A percentile compares a stretch with the other conserved stretches of the same genome.
These are phyloP conservation scores for Caradrina kadenii DNA, from an alignment of 2,888 invertebrate genomes.

Conservation along the genomic window DNA sequence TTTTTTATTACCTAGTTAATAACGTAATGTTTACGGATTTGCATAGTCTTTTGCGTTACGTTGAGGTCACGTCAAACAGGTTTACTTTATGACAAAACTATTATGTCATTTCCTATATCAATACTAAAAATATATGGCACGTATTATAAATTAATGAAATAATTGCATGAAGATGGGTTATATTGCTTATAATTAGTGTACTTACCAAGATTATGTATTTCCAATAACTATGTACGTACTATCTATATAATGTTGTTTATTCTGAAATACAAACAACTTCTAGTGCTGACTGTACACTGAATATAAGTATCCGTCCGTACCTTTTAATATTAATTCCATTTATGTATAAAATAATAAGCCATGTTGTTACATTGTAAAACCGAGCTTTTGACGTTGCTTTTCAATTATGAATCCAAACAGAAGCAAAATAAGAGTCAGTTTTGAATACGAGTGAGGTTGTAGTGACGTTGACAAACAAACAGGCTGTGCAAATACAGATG, in stretches of 20 bases:
- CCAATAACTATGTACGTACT: background rate
- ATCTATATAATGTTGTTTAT: background rate
- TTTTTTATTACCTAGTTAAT: slow-evolving; percentile 16
- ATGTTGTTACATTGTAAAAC: slow-evolving; percentile 24
- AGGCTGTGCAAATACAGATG: slow-evolving; percentile 71
- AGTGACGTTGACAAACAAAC: slow-evolving; percentile 62
- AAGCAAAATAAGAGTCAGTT: slow-evolving; percentile 23
- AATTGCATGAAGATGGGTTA: slow-evolving; percentile 1
- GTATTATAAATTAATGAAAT: background rate
- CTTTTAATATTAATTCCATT: slow-evolving; percentile 29
- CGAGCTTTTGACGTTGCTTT: background rate
- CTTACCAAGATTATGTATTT: background rate
- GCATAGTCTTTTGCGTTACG: background rate
- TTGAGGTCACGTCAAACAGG: slow-evolving; percentile 28
- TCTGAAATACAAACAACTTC: slow-evolving; percentile 16
- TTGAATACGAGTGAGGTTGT: slow-evolving; percentile 40
- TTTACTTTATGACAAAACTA: slow-evolving; percentile 26
- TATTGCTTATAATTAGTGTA: background rate
- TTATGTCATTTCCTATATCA: slow-evolving; percentile 23
- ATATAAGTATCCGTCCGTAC: slow-evolving; percentile 1
- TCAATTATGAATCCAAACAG: slow-evolving; percentile 22
- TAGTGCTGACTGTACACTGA: background rate
- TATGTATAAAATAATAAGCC: slow-evolving; percentile 34
- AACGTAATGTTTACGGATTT: background rate
- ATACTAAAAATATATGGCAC: background rate